Evolutionary conservation across 35 echinoderm and acorn worm genomes (phyloP), one percentile per base, ranked within the genome.

Genomic region (Heliocidaris tuberculata): DNA sequence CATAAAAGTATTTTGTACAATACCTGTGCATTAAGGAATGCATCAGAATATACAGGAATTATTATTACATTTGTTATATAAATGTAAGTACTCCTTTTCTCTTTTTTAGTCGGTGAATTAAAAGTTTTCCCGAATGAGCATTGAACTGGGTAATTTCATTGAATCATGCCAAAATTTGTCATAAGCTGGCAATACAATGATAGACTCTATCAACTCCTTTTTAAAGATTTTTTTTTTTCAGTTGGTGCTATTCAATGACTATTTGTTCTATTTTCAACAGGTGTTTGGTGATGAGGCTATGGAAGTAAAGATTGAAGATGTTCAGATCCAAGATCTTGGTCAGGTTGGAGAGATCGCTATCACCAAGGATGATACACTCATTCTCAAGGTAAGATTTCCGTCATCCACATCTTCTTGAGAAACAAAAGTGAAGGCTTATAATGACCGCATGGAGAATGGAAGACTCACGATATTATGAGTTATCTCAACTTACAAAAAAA

Each of bases 341-440:
- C 96, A 96, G 48, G 95, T 97, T 50, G 98, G 98, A 30, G 98
- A 99, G 90, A 96, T 99, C 48, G 78, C 94, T 13, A 96, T 99
- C 94, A 99, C 98, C 30, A 99, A 99, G 96, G 98, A 99, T 97
- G 98, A 99, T 87, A 99, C 98, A 5, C 96, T 99, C 13, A 95
- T 99, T 13, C 95, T 99, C 27, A 99, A 97, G 95, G 98, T 99
- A 59, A 96, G 88, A 93, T 31, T 32, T 27, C 54, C 30, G 3
- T 42, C 35, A 42, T 42, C 35, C 47, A 7, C 9, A 32, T 60
- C 16, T 24, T 9, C 6, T 71, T 4, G 88, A 91, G 42, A 31
- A 21, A 31, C 19, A 91, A 3, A 24, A 24, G 30, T 85, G 78
- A 85, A 24, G 2, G 30, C 78, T 24, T 85, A 85, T 30, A 85